phyloP scores from a whole-genome alignment of 2,797 vertebrate genomes.

The Percopsis omiscomaycus region DNA sequence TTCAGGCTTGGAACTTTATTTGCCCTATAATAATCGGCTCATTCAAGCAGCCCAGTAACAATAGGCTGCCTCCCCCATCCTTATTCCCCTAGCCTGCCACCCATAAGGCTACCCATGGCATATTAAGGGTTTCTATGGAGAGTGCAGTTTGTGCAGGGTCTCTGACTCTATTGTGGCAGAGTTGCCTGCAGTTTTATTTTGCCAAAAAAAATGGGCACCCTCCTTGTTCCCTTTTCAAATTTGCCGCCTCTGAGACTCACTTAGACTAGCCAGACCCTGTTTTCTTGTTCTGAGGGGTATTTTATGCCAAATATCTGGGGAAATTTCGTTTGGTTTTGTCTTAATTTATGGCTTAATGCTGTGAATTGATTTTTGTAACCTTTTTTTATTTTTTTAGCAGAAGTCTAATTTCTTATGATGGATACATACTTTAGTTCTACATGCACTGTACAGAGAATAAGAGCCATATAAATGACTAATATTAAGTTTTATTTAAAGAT shows the following conservation, averaged over 20 bases:
- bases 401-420: too few relatives aligned
- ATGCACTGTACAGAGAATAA: too few relatives aligned
- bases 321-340: too few relatives aligned
- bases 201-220: slow-evolving; percentile 17
- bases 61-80: slow-evolving; percentile 30
- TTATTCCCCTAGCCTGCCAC: slow-evolving; percentile 33
- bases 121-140: slow-evolving; percentile 71
- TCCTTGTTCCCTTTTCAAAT: not conserved
- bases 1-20: slow-evolving; percentile 64
- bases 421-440: too few relatives aligned
- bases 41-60: slow-evolving; percentile 54
- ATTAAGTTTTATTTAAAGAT: too few relatives aligned
- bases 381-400: too few relatives aligned
- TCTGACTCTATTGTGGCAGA: slow-evolving; percentile 40
- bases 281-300: too few relatives aligned
- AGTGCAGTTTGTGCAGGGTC: slow-evolving; percentile 45
- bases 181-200: slow-evolving; percentile 20
- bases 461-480: too few relatives aligned
- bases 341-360: too few relatives aligned
- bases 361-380: too few relatives aligned
- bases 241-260: not conserved
- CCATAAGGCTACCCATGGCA: slow-evolving; percentile 53
- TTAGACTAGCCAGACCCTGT: too few relatives aligned
- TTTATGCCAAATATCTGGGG: too few relatives aligned
- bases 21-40: slow-evolving; percentile 57